Conservation (phyloP, 2,888 invertebrate genomes). For the Cryptophagus acutangulus region DNA sequence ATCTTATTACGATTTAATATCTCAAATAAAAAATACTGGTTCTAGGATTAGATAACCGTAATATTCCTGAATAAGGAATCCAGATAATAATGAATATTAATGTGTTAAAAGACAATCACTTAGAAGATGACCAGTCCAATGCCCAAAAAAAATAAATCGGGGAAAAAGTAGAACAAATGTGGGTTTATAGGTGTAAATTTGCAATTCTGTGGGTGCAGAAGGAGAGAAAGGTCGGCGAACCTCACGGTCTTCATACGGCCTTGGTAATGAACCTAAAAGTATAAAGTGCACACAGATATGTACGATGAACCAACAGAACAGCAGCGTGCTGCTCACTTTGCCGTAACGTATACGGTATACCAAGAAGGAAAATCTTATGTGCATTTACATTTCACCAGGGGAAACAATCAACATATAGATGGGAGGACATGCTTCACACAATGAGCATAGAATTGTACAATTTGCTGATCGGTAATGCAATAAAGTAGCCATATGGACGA, state of each 20-base stretch:
- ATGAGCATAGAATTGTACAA: constrained; percentile 1
- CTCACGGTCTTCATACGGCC: constrained; percentile 36
- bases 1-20: too few relatives aligned
- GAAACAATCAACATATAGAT: constrained; percentile 1
- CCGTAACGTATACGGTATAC: constrained; percentile 2
- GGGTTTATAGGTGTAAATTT: background rate
- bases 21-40: too few relatives aligned
- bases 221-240: constrained; percentile 25
- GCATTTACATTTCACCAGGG: background rate
- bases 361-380: constrained; percentile 4
- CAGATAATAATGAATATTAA: too few relatives aligned
- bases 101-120: too few relatives aligned
- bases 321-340: background rate
- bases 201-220: constrained; percentile 21
- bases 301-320: background rate
- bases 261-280: constrained; percentile 37
- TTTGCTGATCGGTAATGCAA: background rate
- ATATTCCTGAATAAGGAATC: too few relatives aligned
- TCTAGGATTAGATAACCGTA: too few relatives aligned
- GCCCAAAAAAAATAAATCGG: too few relatives aligned
- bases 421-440: constrained; percentile 1
- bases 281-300: constrained; percentile 21
- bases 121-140: too few relatives aligned
- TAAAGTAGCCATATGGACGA: background rate
- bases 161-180: background rate